A percentile compares a stretch with the other conserved stretches of the same genome.
Conservation (phyloP, 1,140 invertebrate genomes). For the Melanaphis sacchari region DNA sequence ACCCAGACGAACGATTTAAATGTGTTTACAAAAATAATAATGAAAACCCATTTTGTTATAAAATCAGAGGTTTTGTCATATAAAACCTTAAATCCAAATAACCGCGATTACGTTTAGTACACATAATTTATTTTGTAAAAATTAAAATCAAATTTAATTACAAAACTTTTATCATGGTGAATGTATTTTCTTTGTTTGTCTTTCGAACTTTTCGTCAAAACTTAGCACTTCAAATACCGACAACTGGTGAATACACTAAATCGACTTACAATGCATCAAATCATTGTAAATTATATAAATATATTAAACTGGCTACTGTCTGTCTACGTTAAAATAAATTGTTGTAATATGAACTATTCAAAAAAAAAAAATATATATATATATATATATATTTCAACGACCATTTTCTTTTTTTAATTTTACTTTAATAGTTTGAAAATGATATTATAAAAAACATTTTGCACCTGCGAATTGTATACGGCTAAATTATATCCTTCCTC, state of each 20-base stretch:
- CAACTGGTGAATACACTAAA: background rate
- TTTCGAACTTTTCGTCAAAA: background rate
- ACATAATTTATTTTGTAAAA: background rate
- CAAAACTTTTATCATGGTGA: background rate
- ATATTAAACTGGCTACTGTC: background rate
- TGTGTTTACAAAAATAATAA: background rate
- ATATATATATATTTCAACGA: background rate
- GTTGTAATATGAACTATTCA: background rate
- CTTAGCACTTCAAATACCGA: background rate
- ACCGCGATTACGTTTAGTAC: background rate
- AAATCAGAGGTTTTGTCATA: background rate
- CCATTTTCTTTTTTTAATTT: background rate
- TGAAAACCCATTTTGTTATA: background rate
- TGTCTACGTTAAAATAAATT: background rate
- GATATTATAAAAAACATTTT: background rate
- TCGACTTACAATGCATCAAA: background rate
- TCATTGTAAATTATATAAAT: background rate
- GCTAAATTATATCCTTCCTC: background rate
- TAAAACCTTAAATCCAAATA: background rate
- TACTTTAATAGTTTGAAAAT: background rate
- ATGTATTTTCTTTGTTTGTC: background rate
- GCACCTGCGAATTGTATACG: background rate
- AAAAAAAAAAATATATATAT: too few species aligned
- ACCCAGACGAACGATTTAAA: background rate
- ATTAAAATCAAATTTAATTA: constrained; percentile 19